Evolutionary conservation across 2,888 invertebrate genomes (phyloP).

Genomic region (Masnerella sp.): DNA sequence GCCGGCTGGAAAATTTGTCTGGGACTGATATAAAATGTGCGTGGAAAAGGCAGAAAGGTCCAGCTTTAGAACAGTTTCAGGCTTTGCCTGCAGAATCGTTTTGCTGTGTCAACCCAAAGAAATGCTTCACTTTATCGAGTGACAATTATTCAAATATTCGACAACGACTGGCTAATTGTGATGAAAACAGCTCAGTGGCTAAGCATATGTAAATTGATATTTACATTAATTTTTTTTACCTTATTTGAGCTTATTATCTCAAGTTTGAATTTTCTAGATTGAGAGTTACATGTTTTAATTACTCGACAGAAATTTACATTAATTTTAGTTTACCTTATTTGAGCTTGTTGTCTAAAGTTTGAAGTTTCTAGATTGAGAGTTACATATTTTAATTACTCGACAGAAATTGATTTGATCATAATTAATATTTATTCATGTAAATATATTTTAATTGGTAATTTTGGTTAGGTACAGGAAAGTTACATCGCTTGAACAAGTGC

Average conservation of each 20-base stretch:
- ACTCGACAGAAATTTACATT: no score
- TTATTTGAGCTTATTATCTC: neutral
- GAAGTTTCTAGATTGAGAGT: no score
- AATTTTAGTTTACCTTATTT: no score
- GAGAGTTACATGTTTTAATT: no score
- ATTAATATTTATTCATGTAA: no score
- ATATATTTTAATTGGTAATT: no score
- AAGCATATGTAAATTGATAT: slow-evolving; percentile 20
- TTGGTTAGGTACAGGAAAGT: no score
- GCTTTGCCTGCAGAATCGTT: slow-evolving; percentile 17
- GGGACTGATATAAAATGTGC: slow-evolving; percentile 29
- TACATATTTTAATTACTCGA: no score
- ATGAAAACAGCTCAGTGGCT: slow-evolving; percentile 8
- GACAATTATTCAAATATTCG: slow-evolving; percentile 9
- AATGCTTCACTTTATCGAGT: neutral
- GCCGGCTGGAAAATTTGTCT: slow-evolving; percentile 14
- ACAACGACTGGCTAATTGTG: slow-evolving; percentile 15
- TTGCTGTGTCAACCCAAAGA: slow-evolving; percentile 27
- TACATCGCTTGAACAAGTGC: no score
- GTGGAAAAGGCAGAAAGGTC: slow-evolving; percentile 32
- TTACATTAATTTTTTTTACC: slow-evolving; percentile 1
- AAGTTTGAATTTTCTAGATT: no score
- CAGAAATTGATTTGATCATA: no score
- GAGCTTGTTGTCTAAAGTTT: no score
- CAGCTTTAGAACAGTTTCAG: slow-evolving; percentile 32